phyloP scores from a whole-genome alignment of 2,113 vertebrate genomes.

The Pontoporia blainvillei region DNA sequence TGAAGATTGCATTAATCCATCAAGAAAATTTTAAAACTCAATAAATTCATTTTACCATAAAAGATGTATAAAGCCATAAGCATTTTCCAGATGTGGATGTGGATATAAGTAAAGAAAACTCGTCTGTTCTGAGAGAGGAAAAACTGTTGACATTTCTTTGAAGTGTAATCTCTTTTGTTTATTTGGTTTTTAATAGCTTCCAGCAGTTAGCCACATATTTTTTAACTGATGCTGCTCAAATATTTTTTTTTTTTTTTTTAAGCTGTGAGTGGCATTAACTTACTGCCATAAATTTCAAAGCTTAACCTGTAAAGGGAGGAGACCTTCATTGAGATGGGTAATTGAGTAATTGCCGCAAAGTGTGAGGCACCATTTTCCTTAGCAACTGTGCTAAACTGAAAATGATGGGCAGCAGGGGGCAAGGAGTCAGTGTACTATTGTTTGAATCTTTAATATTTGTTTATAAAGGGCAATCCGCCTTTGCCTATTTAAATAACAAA shows the following conservation, averaged over 20 bases:
- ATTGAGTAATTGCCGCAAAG: slow-evolving; percentile 55
- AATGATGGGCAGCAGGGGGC: neutral
- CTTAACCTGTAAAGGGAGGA: slow-evolving; percentile 75
- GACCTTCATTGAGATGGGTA: slow-evolving; percentile 36
- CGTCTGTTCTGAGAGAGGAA: slow-evolving; percentile 87
- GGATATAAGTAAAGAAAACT: slow-evolving; percentile 86
- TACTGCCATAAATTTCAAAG: slow-evolving; percentile 80
- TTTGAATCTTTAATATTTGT: slow-evolving; percentile 34
- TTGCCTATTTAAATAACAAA: slow-evolving; percentile 9
- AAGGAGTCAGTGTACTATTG: neutral
- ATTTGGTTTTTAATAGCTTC: slow-evolving; percentile 89
- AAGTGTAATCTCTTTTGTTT: slow-evolving; percentile 91
- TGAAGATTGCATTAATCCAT: slow-evolving; percentile 88
- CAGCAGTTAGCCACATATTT: slow-evolving; percentile 89
- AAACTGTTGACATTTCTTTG: slow-evolving; percentile 90
- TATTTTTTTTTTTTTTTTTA: slow-evolving; percentile 79
- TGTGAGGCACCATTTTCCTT: neutral
- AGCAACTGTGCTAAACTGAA: neutral
- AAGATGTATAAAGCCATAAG: slow-evolving; percentile 87
- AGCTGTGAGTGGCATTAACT: slow-evolving; percentile 82
- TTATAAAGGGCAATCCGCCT: neutral
- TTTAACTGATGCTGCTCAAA: slow-evolving; percentile 85
- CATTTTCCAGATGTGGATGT: slow-evolving; percentile 89
- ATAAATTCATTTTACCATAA: slow-evolving; percentile 91
- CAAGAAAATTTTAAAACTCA: slow-evolving; percentile 87